Percentiles rank a stretch among this genome's conserved stretches.
Conservation (phyloP, 1,140 invertebrate species). For the Telenomus remus region DNA sequence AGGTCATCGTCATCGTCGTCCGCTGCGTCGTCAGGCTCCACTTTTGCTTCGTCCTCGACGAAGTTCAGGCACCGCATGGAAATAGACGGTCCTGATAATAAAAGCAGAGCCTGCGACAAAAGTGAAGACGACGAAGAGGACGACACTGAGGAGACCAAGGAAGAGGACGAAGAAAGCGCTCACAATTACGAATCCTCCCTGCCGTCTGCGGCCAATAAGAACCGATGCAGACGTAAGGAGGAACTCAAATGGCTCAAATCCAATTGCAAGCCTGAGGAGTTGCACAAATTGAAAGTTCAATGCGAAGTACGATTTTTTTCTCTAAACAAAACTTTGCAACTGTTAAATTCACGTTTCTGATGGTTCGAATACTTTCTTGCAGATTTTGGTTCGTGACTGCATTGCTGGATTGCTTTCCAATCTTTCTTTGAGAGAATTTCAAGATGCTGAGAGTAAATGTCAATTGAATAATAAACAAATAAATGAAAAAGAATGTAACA, state of each 20-base stretch:
- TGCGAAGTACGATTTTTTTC: constrained; percentile 77
- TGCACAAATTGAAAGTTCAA: constrained; percentile 83
- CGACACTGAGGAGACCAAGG: constrained; percentile 46
- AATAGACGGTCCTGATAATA: constrained; percentile 68
- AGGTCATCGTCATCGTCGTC: constrained; percentile 21
- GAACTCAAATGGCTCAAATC: constrained; percentile 84
- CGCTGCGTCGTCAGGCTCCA: constrained; percentile 17
- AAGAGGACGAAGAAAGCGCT: constrained; percentile 66
- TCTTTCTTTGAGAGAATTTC: constrained; percentile 87
- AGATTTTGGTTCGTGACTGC: constrained; percentile 82
- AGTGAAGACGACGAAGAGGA: constrained; percentile 55
- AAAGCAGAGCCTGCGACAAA: constrained; percentile 66
- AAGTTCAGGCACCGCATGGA: constrained; percentile 58
- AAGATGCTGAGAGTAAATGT: constrained; percentile 86
- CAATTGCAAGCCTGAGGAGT: constrained; percentile 87
- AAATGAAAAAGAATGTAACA: not conserved
- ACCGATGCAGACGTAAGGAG: constrained; percentile 77
- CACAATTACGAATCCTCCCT: constrained; percentile 82
- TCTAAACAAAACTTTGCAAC: too few relatives aligned
- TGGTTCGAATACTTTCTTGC: too few relatives aligned
- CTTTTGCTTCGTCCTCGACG: constrained; percentile 18
- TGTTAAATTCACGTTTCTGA: too few relatives aligned
- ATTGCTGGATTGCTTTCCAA: constrained; percentile 86
- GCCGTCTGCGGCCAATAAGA: constrained; percentile 80
- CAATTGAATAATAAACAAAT: constrained; percentile 3